Percentiles rank a stretch among this genome's conserved stretches.
phyloP scores from a whole-genome alignment of 2,888 invertebrate species.

The Hydroisotoma schaefferi region DNA sequence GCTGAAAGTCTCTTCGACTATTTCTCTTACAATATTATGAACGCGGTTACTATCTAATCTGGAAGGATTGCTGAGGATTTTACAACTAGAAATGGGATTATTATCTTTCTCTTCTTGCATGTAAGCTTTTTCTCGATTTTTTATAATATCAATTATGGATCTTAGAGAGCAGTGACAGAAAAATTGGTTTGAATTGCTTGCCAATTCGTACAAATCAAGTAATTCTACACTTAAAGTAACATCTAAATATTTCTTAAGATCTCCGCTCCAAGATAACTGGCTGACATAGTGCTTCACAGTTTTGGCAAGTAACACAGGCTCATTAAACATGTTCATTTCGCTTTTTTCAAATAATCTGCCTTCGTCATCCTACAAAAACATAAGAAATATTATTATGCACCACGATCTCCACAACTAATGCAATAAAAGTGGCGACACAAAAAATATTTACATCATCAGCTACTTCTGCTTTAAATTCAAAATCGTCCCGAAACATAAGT shows the following conservation, averaged over 20 bases:
- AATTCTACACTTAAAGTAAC: not conserved
- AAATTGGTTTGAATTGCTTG: not conserved
- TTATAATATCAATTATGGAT: not conserved
- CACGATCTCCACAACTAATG: slow-evolving; percentile 4
- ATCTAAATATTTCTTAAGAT: not conserved
- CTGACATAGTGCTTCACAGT: not conserved
- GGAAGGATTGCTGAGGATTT: not conserved
- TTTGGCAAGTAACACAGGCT: slow-evolving; percentile 49
- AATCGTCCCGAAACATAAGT: slow-evolving; percentile 40
- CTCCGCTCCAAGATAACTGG: too few species aligned
- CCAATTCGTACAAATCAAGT: slow-evolving; percentile 1
- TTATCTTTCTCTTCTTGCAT: not conserved
- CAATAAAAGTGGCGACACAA: too few species aligned
- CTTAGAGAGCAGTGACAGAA: not conserved
- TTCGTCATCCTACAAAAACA: slow-evolving; percentile 52
- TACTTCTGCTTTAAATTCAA: slow-evolving; percentile 34
- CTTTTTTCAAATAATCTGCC: slow-evolving; percentile 64
- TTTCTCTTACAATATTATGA: not conserved
- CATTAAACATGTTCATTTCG: slow-evolving; percentile 61
- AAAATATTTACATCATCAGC: slow-evolving; percentile 40
- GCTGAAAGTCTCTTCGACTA: not conserved
- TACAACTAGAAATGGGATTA: not conserved
- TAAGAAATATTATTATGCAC: slow-evolving; percentile 1
- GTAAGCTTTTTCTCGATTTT: not conserved
- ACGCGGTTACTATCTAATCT: not conserved